phyloP scores from a whole-genome alignment of 2,888 invertebrate species.

The Cyclophora albipunctata region DNA sequence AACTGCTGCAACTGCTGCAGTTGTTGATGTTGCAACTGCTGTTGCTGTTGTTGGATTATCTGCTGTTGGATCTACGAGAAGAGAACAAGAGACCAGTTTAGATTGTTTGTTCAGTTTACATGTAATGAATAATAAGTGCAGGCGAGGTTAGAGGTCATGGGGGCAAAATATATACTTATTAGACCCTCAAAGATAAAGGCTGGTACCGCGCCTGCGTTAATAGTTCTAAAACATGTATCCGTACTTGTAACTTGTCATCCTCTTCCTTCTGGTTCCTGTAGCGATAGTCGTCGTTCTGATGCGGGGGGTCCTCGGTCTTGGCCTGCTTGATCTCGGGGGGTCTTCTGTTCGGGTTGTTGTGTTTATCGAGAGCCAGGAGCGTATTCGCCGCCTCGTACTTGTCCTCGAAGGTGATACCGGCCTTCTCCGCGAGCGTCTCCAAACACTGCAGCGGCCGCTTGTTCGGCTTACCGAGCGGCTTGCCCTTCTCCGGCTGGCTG shows the following conservation, averaged over 20 bases:
- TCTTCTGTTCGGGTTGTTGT: constrained; percentile 65
- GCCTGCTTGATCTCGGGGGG: constrained; percentile 56
- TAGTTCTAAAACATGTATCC: too few species aligned
- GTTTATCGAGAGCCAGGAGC: constrained; percentile 78
- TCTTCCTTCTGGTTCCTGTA: constrained; percentile 64
- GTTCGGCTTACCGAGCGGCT: constrained; percentile 33
- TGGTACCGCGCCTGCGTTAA: too few species aligned
- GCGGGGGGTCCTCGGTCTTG: constrained; percentile 50
- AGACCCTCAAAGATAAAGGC: too few species aligned
- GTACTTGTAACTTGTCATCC: constrained; percentile 64
- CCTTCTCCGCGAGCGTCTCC: constrained; percentile 83
- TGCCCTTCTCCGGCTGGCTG: constrained; percentile 46
- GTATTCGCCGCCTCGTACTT: constrained; percentile 83
- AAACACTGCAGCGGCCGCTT: constrained; percentile 78
- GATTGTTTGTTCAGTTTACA: background rate
- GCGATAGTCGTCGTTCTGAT: constrained; percentile 53
- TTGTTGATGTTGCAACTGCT: constrained; percentile 41
- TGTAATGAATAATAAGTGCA: too few species aligned
- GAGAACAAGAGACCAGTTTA: background rate
- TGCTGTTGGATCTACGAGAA: constrained; percentile 54
- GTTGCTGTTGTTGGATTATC: constrained; percentile 62
- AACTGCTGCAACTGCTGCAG: constrained; percentile 44
- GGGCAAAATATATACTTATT: too few species aligned
- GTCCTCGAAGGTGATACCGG: constrained; percentile 83
- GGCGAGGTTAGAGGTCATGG: too few species aligned